A percentile compares a stretch with the other conserved stretches of the same genome.
Evolutionary conservation across 2,797 vertebrate genomes (phyloP).

Genomic region (Enteromius trimaculatus): DNA sequence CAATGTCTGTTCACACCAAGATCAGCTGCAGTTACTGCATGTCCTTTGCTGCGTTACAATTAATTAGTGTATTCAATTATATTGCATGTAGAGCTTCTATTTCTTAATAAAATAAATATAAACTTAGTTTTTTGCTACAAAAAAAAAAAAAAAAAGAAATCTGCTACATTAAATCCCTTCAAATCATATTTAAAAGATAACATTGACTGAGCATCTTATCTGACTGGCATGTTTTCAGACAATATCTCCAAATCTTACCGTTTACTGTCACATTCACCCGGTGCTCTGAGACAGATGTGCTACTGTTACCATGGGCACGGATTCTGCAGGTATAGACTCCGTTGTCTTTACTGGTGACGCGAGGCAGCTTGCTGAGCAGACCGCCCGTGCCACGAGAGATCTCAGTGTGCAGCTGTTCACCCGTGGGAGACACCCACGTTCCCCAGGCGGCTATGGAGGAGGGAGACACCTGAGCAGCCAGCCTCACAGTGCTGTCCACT

Average conservation of each 20-base stretch:
- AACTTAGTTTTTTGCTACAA: background rate
- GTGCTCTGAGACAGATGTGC: conserved; percentile 56
- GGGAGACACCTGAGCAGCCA: conserved; percentile 68
- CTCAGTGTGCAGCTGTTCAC: conserved; percentile 63
- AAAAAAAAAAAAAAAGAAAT: background rate
- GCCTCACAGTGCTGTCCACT: conserved; percentile 66
- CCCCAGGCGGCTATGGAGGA: conserved; percentile 53
- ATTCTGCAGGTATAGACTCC: conserved; percentile 74
- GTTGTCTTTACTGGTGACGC: conserved; percentile 55
- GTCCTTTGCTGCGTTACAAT: too few relatives aligned
- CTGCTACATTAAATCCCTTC: background rate
- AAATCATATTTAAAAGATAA: background rate
- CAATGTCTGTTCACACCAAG: background rate
- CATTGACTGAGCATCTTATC: background rate
- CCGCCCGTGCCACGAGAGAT: conserved; percentile 28
- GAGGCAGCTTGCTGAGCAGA: conserved; percentile 73
- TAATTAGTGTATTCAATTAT: background rate
- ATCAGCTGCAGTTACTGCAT: background rate
- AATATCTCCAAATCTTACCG: conserved; percentile 65
- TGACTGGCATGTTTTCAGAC: background rate
- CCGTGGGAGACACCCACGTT: conserved; percentile 70
- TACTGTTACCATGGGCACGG: conserved; percentile 53
- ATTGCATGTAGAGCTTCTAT: background rate
- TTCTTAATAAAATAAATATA: background rate
- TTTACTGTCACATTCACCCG: conserved; percentile 65